Evolutionary conservation across 2,113 vertebrate species (phyloP), one percentile per base, ranked within the genome.

Genomic region (Periophthalmus modestus): DNA sequence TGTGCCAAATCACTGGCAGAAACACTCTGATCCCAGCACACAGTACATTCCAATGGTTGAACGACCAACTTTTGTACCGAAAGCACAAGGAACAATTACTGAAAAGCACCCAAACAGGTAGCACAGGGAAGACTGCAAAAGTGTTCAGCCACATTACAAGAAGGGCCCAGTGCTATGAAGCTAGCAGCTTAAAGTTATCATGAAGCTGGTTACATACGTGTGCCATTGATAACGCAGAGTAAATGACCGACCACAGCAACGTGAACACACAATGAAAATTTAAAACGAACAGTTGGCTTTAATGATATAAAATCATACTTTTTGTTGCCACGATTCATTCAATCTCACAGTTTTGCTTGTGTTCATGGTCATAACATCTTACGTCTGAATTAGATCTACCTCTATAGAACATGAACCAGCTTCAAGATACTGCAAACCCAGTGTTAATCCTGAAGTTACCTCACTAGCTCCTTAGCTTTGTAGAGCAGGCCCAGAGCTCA

Each of bases 401-500:
- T 65, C 62, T 36, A 65, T 39, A 65, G 36, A 65, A 39, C 39
- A 34, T 43, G 34, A 65, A 65, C 62, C 62, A 65, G 33, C 62
- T 65, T 65, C 62, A 36, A 39, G 62, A 65, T 65, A 43, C 62
- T 5, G 33, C 39, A 65, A 65, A 34, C 34, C 1, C 34, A 39
- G 62, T 36, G 33, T 65, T 65, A 39, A n/a, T n/a, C 62, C 34
- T 39, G 19, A 63, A 4, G 33, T 65, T 65, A 65, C 62, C 62
- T 65, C 62, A 65, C 62, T 43, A 43, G 19, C 62, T n/a, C 34
- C 34, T 12, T 65, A n/a, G 62, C 36, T 65, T 39, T 34, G 61
- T 36, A 65, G 62, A 39, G 34, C 34, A 65, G 62, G 36, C 34
- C 62, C 79, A 84, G 86, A 83, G 85, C 85, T 89, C 84, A 90